A percentile compares a stretch with the other conserved stretches of the same genome.
Conservation (phyloP, 2,113 vertebrate genomes). For the Suricata suricatta region DNA sequence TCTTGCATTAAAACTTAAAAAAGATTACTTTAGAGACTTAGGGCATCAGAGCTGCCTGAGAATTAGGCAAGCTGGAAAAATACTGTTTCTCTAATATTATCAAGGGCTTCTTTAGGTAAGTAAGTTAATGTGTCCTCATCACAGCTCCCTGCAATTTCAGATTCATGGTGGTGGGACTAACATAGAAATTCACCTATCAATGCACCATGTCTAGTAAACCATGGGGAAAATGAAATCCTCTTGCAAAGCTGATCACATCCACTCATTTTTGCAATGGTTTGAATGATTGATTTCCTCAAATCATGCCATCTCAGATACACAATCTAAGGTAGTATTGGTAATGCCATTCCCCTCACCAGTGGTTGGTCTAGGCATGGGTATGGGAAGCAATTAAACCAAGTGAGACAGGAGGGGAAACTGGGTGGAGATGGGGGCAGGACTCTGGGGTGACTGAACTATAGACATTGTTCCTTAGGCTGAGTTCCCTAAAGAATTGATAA, state of each 20-base stretch:
- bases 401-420: background rate
- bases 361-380: background rate
- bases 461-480: background rate
- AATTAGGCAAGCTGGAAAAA: slow-evolving; percentile 50
- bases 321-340: background rate
- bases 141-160: background rate
- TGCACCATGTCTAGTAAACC: background rate
- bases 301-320: background rate
- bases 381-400: background rate
- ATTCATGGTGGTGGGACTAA: background rate
- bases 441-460: background rate
- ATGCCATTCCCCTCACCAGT: background rate
- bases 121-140: background rate
- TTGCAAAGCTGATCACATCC: background rate
- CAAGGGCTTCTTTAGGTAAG: slow-evolving; percentile 13
- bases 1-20: slow-evolving; percentile 43
- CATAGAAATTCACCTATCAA: background rate
- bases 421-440: accelerated
- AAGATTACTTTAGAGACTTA: slow-evolving; percentile 54
- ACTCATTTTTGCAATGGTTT: background rate
- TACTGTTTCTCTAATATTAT: slow-evolving; percentile 16
- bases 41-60: background rate
- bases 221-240: background rate
- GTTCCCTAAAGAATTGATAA: background rate
- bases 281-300: background rate